Evolutionary conservation across 2,888 invertebrate genomes (phyloP), one percentile per base, ranked within the genome.

Genomic region (Hanleya hanleyi): DNA sequence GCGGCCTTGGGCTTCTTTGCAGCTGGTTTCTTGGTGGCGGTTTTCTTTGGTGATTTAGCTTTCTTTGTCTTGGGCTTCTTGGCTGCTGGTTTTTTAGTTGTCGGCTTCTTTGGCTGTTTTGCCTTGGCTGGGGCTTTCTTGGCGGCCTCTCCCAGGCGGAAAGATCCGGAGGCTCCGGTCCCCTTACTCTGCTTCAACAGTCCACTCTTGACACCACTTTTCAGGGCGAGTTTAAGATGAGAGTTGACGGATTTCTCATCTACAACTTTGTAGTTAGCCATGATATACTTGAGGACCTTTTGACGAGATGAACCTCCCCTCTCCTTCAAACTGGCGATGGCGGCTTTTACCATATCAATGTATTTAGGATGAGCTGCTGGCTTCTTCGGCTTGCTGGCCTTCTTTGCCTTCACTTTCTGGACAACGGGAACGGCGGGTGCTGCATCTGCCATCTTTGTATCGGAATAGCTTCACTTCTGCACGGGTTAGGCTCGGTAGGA

Each of bases 221-320:
- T 86, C 61, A 89, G 78, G 29, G 87, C 85, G 15, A 76, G 69
- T 50, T 85, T 85, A 67, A 89, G 76, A 49, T 87, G 87, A 33
- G 82, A 76, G 77, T 86, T 87, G 51, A 84, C 76, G 6, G 41
- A 70, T 18, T 77, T 69, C 51, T 77, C 74, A 65, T 84, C 82
- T 15, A 35, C 84, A 29, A 90, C 86, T 71, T 84, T 86, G 85
- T 83, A 89, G 81, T 87, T 84, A 51, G 81, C 73, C 18, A 82
- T 67, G 72, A 91, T 87, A 83, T 87, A 90, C 72, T 90, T 88
- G 49, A 86, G 77, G 75, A 91, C 89, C 51, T 89, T 89, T 73
- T 87, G 87, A 38, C 86, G 82, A 51, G 88, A 88, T n/a, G 88
- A 87, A 32, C 90, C 90, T 66, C 83, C 83, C 18, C 84, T 76